These are phyloP conservation scores for Muscidifurax raptorellus DNA, from an alignment of 1,140 invertebrate species.

Conservation along the genomic window DNA sequence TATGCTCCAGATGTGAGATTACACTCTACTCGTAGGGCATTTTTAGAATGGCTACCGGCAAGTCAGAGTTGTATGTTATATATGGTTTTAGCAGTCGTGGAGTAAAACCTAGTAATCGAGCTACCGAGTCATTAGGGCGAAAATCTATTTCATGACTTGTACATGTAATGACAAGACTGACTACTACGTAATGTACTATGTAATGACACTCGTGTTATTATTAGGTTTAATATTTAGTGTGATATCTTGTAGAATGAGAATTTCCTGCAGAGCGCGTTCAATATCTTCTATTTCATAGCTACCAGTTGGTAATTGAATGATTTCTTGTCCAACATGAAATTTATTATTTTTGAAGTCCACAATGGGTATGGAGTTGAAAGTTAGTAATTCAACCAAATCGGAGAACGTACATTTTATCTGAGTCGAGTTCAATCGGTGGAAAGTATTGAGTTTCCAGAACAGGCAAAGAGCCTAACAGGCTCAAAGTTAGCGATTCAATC, in stretches of 20 bases:
- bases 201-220: no score
- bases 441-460: constrained; percentile 52
- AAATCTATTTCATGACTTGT: constrained; percentile 53
- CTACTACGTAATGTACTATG: no score
- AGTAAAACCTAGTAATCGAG: constrained; percentile 51
- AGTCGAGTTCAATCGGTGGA: constrained; percentile 54
- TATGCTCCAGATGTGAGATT: constrained; percentile 58
- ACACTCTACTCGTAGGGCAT: constrained; percentile 57
- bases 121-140: constrained; percentile 48
- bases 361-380: constrained; percentile 22
- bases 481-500: no score
- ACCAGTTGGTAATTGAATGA: constrained; percentile 12
- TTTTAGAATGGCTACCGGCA: constrained; percentile 56
- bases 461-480: no score
- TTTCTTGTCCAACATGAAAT: background rate
- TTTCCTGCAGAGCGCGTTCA: constrained; percentile 44
- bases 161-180: constrained; percentile 49
- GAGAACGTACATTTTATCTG: constrained; percentile 43
- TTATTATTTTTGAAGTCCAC: background rate
- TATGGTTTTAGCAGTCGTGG: constrained; percentile 35
- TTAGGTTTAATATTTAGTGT: constrained; percentile 50
- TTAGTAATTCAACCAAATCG: constrained; percentile 52
- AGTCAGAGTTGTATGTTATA: constrained; percentile 51
- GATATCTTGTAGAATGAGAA: constrained; percentile 26
- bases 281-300: constrained; percentile 53